Base-by-base conservation (phyloP, 2,113 vertebrate species). In the Syrmaticus mikado region DNA sequence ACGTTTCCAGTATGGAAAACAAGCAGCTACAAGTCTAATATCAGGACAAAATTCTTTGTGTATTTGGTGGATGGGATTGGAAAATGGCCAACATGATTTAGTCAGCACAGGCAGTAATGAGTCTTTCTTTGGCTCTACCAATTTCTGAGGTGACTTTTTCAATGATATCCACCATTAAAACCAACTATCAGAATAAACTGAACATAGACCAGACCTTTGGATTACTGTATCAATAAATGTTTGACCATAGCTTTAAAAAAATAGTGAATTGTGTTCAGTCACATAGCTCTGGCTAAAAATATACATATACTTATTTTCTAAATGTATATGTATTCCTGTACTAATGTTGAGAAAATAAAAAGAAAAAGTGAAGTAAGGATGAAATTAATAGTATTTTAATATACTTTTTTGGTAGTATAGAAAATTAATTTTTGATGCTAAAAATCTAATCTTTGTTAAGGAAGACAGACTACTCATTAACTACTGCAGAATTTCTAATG, bases 391-490 rank as follows among this genome's bases (percentile, higher is more conserved):
- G 34, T 24, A 36, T n/a, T 36, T 16, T 61, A 38, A 38, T 11
- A 27, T 27, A 36, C 24, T 17, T 62, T 61, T 61, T 36, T 61
- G 13, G 10, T 16, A 24, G 58, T 24, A 61, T 34, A 16, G 13
- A 36, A 61, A 61, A 25, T 14, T 10, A 15, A 15, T 62, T 62
- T 38, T 34, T 61, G 15, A 22, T 27, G 25, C 14, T 76, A 24
- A 77, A 67, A 76, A 10, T n/a, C 53, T 43, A 48, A 95, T 25
- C 48, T 48, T 22, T 14, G 24, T 53, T 53, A 82, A 32, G 93
- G 87, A 94, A 91, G 25, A 91, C 91, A 97, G 67, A 65, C 60
- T 5, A 66, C 64, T 80, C 57, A 71, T 32, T 92, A 85, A 79
- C 79, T 85, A 25, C 21, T 32, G 8, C 82, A 67, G 94, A 88